Evolutionary conservation across 2,113 vertebrate genomes (phyloP).

Genomic region (Bombycilla garrulus): DNA sequence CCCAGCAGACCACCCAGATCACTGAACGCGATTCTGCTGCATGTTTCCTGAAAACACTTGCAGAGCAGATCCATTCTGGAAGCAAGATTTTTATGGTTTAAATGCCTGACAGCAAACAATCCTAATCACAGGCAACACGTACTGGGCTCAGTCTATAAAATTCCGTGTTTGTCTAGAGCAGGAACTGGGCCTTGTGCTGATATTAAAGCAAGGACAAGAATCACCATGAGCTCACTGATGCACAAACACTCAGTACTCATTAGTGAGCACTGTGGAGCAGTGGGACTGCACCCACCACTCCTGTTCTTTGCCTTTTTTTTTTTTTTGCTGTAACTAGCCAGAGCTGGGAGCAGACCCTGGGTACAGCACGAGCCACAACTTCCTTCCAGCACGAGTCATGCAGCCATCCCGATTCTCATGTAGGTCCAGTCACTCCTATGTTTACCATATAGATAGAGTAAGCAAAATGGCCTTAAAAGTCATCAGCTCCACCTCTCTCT

Average conservation of each 20-base stretch:
- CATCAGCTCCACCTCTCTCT: background rate
- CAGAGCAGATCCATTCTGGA: background rate
- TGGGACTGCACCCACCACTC: background rate
- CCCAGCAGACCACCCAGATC: background rate
- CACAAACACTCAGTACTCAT: background rate
- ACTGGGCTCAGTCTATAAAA: background rate
- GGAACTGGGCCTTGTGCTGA: background rate
- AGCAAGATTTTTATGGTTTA: background rate
- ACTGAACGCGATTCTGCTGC: background rate
- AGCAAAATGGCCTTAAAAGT: background rate
- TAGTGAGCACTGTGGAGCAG: background rate
- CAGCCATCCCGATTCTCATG: background rate
- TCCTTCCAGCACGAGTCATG: background rate
- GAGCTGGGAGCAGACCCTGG: background rate
- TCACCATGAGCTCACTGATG: background rate
- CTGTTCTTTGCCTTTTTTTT: background rate
- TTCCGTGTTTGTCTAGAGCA: background rate
- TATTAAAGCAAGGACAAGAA: background rate
- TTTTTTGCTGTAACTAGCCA: too few relatives aligned
- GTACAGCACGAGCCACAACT: background rate
- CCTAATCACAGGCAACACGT: rapidly evolving
- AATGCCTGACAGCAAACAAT: background rate
- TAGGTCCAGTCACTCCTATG: background rate
- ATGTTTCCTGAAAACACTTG: background rate
- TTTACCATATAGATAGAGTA: background rate